Conservation (phyloP, 2,797 vertebrate species). For the Betta splendens region DNA sequence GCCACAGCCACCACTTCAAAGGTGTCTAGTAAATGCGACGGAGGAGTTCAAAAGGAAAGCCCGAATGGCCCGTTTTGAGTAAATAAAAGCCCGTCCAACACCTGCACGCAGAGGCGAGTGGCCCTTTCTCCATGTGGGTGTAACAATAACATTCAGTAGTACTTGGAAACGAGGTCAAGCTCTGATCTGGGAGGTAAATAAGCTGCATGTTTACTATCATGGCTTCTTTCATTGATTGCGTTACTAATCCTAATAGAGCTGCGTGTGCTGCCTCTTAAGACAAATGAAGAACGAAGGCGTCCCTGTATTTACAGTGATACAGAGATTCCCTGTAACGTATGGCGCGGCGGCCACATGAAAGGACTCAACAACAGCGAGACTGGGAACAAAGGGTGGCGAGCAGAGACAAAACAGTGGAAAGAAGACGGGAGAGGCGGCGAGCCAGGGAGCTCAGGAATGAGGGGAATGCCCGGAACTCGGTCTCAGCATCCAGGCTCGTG, state of each 20-base stretch:
- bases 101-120: conserved; percentile 44
- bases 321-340: no score
- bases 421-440: conserved; percentile 7
- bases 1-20: conserved; percentile 44
- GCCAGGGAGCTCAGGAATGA: conserved; percentile 15
- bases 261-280: not conserved
- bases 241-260: not conserved
- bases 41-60: conserved; percentile 37
- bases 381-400: not conserved
- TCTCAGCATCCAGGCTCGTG: conserved; percentile 7
- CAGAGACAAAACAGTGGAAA: not conserved
- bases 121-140: conserved; percentile 4
- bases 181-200: conserved; percentile 9
- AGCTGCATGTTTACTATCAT: conserved; percentile 2
- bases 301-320: not conserved
- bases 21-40: conserved; percentile 28
- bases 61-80: conserved; percentile 32
- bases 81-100: conserved; percentile 35
- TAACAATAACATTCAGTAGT: not conserved
- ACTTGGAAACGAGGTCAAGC: conserved; percentile 3
- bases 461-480: conserved; percentile 20
- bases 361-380: conserved; percentile 26
- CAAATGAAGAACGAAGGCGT: not conserved
- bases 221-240: no score
- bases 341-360: conserved; percentile 27